Percentiles rank a stretch among this genome's conserved stretches.
Conservation (phyloP, 2,888 invertebrate genomes). For the Hirtodrosophila duncani region DNA sequence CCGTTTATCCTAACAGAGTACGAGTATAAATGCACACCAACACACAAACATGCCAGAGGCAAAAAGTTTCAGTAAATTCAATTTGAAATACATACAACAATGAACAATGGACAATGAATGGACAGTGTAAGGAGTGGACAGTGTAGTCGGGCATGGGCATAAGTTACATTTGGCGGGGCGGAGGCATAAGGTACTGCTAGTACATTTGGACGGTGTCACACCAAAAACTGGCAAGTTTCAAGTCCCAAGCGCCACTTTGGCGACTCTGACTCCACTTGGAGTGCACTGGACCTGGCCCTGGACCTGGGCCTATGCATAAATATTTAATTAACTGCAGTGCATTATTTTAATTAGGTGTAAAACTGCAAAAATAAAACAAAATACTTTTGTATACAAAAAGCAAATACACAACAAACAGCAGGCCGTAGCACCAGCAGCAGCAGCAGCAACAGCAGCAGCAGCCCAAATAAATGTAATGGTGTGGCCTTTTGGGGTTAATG, state of each 20-base stretch:
- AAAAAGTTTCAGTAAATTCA: slow-evolving; percentile 66
- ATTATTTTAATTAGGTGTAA: slow-evolving; percentile 79
- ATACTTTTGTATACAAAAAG: slow-evolving; percentile 8
- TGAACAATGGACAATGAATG: slow-evolving; percentile 17
- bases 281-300: slow-evolving; percentile 5
- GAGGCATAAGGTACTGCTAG: background rate
- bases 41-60: no score
- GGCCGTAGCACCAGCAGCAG: slow-evolving; percentile 9
- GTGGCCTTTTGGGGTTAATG: no score
- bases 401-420: background rate
- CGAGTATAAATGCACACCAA: no score
- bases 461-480: slow-evolving; percentile 1
- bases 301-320: slow-evolving; percentile 74
- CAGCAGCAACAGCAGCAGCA: no score
- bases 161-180: slow-evolving; percentile 15
- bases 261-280: no score
- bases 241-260: no score
- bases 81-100: slow-evolving; percentile 61
- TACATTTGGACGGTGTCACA: no score
- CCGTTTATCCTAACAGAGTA: no score
- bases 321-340: slow-evolving; percentile 79
- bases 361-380: slow-evolving; percentile 65
- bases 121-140: slow-evolving; percentile 10
- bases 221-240: no score
- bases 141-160: slow-evolving; percentile 1